Evolutionary conservation across 2,797 vertebrate species (phyloP).

Genomic region (Lithobates pipiens): DNA sequence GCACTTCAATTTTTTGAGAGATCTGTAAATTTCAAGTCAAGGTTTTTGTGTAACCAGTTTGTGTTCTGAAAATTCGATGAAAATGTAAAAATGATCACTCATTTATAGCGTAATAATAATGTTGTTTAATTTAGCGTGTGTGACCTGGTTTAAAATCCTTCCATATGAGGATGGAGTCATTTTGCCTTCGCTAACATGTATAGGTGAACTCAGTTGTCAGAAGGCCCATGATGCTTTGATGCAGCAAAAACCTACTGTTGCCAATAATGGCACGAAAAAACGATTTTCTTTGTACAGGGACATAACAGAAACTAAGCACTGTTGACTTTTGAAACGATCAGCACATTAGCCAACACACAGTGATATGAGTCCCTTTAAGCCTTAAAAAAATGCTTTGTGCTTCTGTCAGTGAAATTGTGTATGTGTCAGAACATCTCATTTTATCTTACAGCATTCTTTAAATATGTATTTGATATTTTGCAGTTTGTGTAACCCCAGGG

Average conservation of each 20-base stretch:
- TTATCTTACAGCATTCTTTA: constrained; percentile 71
- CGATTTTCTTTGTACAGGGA: constrained; percentile 17
- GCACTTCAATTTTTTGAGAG: constrained; percentile 58
- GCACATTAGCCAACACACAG: constrained; percentile 14
- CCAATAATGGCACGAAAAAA: background rate
- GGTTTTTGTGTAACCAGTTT: constrained; percentile 44
- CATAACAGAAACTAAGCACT: constrained; percentile 7
- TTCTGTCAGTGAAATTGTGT: constrained; percentile 71
- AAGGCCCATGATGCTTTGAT: background rate
- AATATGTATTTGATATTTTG: constrained; percentile 69
- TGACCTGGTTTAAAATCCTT: constrained; percentile 7
- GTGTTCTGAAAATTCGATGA: constrained; percentile 23
- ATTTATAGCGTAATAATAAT: constrained; percentile 5
- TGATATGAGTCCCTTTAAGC: constrained; percentile 70
- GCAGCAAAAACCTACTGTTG: constrained; percentile 5
- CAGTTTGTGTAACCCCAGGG: constrained; percentile 80
- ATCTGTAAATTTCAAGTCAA: constrained; percentile 52
- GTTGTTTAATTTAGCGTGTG: constrained; percentile 21
- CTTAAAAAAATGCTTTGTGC: constrained; percentile 72
- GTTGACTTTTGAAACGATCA: constrained; percentile 13
- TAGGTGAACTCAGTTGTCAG: constrained; percentile 6
- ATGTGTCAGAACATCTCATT: constrained; percentile 68
- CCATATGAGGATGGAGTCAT: background rate
- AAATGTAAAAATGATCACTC: constrained; percentile 26
- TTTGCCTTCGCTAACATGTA: constrained; percentile 28